These are phyloP conservation scores for Cremastinae sp. DNA, from an alignment of 2,888 invertebrate genomes.

Conservation along the genomic window DNA sequence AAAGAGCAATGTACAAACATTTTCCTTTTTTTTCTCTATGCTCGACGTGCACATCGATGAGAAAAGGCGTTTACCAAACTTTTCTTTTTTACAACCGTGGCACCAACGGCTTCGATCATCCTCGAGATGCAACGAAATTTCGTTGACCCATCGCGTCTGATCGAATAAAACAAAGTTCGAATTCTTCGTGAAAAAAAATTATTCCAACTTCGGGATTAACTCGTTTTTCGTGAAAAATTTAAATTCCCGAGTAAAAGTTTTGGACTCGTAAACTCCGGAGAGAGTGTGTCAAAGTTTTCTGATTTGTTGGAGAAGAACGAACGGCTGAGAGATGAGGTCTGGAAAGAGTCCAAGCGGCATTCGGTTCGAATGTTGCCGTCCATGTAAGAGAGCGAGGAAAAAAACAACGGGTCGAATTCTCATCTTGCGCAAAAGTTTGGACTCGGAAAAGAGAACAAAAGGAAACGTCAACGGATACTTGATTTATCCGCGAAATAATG, in stretches of 20 bases:
- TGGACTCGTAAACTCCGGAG: constrained; percentile 34
- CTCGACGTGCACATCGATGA: constrained; percentile 12
- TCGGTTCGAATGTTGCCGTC: constrained; percentile 9
- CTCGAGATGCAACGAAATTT: constrained; percentile 34
- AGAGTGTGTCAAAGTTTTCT: constrained; percentile 31
- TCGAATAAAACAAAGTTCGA: constrained; percentile 12
- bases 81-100: constrained; percentile 54
- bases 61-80: constrained; percentile 40
- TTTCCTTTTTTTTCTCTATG: constrained; percentile 29
- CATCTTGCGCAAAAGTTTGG: constrained; percentile 1
- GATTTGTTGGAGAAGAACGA: constrained; percentile 41
- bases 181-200: constrained; percentile 43
- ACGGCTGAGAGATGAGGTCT: constrained; percentile 15
- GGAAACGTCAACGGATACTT: not conserved
- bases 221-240: constrained; percentile 10
- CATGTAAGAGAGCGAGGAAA: not conserved
- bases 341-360: constrained; percentile 32
- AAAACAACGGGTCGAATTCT: constrained; percentile 15
- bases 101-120: constrained; percentile 53
- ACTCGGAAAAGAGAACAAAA: not conserved
- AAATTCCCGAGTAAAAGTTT: constrained; percentile 47
- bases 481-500: constrained; percentile 2
- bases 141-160: constrained; percentile 22
- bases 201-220: no score
- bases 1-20: constrained; percentile 36